phyloP scores from a whole-genome alignment of 2,797 vertebrate genomes.

The Glyptemys insculpta region DNA sequence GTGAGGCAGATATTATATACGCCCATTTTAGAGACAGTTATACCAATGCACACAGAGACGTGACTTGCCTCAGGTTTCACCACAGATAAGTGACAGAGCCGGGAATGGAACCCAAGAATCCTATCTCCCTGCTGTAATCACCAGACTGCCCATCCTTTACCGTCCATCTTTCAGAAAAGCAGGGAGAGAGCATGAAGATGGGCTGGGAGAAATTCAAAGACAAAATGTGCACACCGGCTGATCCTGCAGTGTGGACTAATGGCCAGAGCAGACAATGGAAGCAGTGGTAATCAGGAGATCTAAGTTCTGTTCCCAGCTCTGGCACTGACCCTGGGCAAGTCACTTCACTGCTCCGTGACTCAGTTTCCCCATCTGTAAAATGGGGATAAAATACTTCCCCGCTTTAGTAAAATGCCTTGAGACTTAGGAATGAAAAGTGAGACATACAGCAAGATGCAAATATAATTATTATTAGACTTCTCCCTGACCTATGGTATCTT shows the following conservation, averaged over 20 bases:
- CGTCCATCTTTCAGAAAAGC: background rate
- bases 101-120: background rate
- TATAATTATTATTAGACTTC: background rate
- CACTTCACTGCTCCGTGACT: fast-evolving
- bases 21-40: background rate
- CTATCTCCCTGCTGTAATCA: background rate
- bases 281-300: background rate
- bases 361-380: fast-evolving
- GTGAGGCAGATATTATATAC: background rate
- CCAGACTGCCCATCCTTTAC: background rate
- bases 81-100: background rate
- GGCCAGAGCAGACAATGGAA: fast-evolving
- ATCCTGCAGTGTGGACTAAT: background rate
- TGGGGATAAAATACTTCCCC: background rate
- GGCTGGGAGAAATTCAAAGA: background rate
- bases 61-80: fast-evolving
- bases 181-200: background rate
- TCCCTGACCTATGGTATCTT: background rate
- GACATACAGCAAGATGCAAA: background rate
- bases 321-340: background rate
- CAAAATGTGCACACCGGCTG: background rate
- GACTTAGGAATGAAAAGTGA: fast-evolving
- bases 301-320: background rate
- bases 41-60: background rate
- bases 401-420: background rate